Conservation (phyloP, 2,113 vertebrate species). For the Eleginops maclovinus region DNA sequence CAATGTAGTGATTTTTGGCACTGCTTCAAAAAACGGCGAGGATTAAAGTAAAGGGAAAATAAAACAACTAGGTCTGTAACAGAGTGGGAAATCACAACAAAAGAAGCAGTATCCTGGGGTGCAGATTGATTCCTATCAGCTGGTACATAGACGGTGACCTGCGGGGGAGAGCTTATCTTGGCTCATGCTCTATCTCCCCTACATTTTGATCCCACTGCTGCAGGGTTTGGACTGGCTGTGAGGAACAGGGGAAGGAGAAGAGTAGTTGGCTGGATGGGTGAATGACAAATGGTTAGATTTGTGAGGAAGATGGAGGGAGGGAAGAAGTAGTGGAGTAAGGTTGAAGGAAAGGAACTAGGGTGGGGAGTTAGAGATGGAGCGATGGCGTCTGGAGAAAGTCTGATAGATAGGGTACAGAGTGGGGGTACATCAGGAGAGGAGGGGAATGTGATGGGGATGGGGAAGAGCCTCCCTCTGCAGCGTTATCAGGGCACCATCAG, state of each 20-base stretch:
- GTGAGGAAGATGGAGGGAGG: conserved; percentile 24
- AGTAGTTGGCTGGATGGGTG: conserved; percentile 43
- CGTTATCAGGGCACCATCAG: conserved; percentile 74
- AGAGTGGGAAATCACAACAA: conserved; percentile 63
- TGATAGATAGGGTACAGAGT: conserved; percentile 49
- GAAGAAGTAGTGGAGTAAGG: background rate
- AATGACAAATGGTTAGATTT: conserved; percentile 30
- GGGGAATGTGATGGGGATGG: conserved; percentile 16
- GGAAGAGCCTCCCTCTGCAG: conserved; percentile 53
- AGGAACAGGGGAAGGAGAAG: conserved; percentile 31
- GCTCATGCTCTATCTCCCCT: conserved; percentile 69
- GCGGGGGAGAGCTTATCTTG: conserved; percentile 75
- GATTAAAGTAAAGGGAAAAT: conserved; percentile 57
- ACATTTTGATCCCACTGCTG: conserved; percentile 73
- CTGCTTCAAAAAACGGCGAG: conserved; percentile 40
- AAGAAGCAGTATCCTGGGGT: conserved; percentile 70
- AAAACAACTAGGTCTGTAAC: conserved; percentile 62
- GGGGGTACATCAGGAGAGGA: conserved; percentile 51
- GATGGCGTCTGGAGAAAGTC: conserved; percentile 33
- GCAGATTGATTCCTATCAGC: conserved; percentile 80
- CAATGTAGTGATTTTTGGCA: conserved; percentile 58
- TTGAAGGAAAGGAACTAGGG: conserved; percentile 19
- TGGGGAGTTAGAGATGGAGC: background rate
- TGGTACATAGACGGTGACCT: conserved; percentile 78
- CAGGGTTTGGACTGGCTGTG: conserved; percentile 52